A percentile compares a stretch with the other conserved stretches of the same genome.
Evolutionary conservation across 2,113 vertebrate species (phyloP).

Genomic region (Isichthys henryi): DNA sequence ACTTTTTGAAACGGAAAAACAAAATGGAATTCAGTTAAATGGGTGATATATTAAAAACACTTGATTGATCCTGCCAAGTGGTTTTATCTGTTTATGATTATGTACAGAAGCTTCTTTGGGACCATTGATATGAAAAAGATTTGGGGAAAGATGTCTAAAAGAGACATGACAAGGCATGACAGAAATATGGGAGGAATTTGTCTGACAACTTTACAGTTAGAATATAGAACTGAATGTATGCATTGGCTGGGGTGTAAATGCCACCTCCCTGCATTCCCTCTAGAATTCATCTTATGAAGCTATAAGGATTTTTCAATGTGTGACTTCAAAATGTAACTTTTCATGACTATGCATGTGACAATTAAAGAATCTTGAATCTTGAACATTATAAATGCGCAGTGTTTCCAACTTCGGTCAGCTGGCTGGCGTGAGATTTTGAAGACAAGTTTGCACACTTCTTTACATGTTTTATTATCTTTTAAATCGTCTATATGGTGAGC

Average conservation of each 20-base stretch:
- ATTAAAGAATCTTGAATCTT: too few relatives aligned
- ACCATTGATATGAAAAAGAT: neutral
- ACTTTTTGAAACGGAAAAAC: neutral
- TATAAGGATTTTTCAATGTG: neutral
- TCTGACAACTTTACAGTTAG: neutral
- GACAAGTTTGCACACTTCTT: too few relatives aligned
- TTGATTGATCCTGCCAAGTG: neutral
- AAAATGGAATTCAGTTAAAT: neutral
- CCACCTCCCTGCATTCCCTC: neutral
- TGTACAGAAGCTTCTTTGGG: neutral
- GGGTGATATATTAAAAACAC: neutral
- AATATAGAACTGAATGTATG: neutral
- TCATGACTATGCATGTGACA: too few relatives aligned
- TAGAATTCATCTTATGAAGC: neutral
- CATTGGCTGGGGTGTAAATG: neutral
- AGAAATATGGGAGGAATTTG: neutral
- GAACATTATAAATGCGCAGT: neutral
- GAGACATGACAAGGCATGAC: neutral
- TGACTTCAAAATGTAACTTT: neutral
- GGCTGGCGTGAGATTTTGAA: too few relatives aligned
- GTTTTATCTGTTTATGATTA: neutral
- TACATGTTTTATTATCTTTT: too few relatives aligned
- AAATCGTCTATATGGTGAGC: too few relatives aligned
- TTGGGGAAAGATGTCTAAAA: neutral
- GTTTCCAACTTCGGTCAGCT: too few relatives aligned